Base-by-base conservation (phyloP, 2,888 invertebrate species). In the Catocala sponsa region DNA sequence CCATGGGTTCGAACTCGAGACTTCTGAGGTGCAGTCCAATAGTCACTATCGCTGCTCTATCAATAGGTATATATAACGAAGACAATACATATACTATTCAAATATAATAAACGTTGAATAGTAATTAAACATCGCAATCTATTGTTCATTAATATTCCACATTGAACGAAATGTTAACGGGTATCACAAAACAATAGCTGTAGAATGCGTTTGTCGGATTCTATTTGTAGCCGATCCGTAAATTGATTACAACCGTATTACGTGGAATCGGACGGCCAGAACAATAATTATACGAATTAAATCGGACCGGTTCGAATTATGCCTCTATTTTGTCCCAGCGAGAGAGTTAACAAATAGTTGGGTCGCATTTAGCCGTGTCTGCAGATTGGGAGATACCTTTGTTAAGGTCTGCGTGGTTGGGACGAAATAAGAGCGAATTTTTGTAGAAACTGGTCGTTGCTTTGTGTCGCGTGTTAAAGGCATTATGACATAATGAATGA, bases 261-360 rank as follows among this genome's bases (percentile, higher is more conserved):
- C 59, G 52, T 60, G 53, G 50, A 55, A 56, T 58, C 38, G 50
- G 35, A 7, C 47, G 42, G 54, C 25, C 61, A 49, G 62, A 55
- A 68, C 76, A 60, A 65, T 65, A 76, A 75, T 69, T 74, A 69
- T 60, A 60, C 64, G 63, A 70, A 70, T 70, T 70, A 70, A 76
- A 74, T 73, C 52, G 55, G 44, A 51, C 51, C 11, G 58, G 41
- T 41, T 72, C 60, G 61, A 56, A 62, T 67, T 62, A 65, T 68
- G 67, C 50, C 59, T 63, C 57, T 76, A 70, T 73, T 67, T 58
- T 62, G 62, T 32, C 43, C 44, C 46, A 59, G 41, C 63, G 51
- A 63, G 67, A 62, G 74, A 77, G 66, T 69, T 76, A 65, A 70
- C 67, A 65, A 76, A 76, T 76, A 60, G 70, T 67, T 60, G 60